Evolutionary conservation across 2,888 invertebrate species (phyloP).

Genomic region (Steinernema hermaphroditum): DNA sequence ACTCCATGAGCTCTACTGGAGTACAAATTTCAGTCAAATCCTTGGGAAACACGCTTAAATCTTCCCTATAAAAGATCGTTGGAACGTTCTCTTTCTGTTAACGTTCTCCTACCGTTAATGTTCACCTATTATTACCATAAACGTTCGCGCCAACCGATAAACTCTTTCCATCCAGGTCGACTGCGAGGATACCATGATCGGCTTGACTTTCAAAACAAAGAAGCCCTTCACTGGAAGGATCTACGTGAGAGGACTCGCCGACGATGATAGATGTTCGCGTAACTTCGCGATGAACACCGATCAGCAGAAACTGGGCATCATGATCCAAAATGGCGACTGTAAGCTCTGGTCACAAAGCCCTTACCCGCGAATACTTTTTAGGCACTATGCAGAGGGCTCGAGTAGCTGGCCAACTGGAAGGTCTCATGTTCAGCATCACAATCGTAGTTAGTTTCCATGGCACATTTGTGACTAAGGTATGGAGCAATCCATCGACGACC

Average conservation of each 20-base stretch:
- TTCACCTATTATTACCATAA: too few relatives aligned
- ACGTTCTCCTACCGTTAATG: too few relatives aligned
- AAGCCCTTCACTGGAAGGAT: conserved; percentile 63
- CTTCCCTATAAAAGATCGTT: too few relatives aligned
- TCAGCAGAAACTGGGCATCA: conserved; percentile 50
- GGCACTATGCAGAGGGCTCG: conserved; percentile 22
- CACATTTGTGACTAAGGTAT: conserved; percentile 54
- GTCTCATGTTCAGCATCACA: conserved; percentile 60
- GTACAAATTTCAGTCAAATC: too few relatives aligned
- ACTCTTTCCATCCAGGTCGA: conserved; percentile 41
- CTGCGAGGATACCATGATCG: conserved; percentile 58
- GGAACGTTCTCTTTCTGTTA: too few relatives aligned
- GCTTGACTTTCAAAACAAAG: conserved; percentile 61
- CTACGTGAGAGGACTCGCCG: conserved; percentile 60
- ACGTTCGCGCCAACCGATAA: too few relatives aligned
- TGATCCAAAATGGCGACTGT: conserved; percentile 61
- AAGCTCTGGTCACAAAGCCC: conserved; percentile 53
- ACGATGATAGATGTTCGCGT: conserved; percentile 57
- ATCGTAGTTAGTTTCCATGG: conserved; percentile 64
- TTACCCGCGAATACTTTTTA: neutral
- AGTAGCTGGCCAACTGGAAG: conserved; percentile 36
- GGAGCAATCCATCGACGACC: too few relatives aligned
- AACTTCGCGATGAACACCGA: conserved; percentile 61
- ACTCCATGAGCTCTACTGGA: too few relatives aligned
- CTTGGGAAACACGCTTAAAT: too few relatives aligned